Base-by-base conservation (phyloP, 2,113 vertebrate species). In the Meriones unguiculatus region DNA sequence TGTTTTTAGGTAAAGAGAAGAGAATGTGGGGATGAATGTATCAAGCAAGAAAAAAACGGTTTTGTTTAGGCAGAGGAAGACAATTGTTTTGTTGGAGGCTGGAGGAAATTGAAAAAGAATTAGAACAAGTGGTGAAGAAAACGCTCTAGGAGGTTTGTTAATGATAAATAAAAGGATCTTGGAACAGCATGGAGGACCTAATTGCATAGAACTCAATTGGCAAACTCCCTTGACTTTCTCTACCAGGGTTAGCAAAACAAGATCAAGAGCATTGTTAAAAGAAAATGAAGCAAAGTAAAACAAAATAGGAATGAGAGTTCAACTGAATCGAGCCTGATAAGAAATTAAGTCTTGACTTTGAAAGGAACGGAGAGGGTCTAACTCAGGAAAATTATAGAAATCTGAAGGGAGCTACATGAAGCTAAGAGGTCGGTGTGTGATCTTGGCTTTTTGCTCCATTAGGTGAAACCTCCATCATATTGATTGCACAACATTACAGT, bases 131-230 rank as follows among this genome's bases (percentile, higher is more conserved):
- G 54, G 80, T 82, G 35, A 91, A 97, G 81, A 92, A 96, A 97
- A 91, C 41, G 30, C 81, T 92, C 80, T 92, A 89, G 77, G 81
- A 97, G 97, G 77, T 95, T 65, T 54, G 87, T 91, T 95, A 95
- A 91, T 17, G 64, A 38, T n/a, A 28, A 95, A 90, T 93, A 87
- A 95, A 92, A 91, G 77, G 57, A 73, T 30, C 46, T 18, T 41
- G 77, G 54, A 90, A 87, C 18, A 87, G 54, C 86, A 84, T 1
- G n/a, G 59, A 90, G 69, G 67, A 15, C 57, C n/a, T 92, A 97
- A 93, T 91, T 93, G 52, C 54, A 87, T 20, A 35, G n/a, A 95
- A 92, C 28, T 93, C 77, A 95, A 50, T 25, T 86, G 95, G 77
- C 90, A 89, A 80, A 54, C 54, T 94, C 22, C 8, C 82, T 72